Base-by-base conservation (phyloP, 2,113 vertebrate species). In the Pipa parva region DNA sequence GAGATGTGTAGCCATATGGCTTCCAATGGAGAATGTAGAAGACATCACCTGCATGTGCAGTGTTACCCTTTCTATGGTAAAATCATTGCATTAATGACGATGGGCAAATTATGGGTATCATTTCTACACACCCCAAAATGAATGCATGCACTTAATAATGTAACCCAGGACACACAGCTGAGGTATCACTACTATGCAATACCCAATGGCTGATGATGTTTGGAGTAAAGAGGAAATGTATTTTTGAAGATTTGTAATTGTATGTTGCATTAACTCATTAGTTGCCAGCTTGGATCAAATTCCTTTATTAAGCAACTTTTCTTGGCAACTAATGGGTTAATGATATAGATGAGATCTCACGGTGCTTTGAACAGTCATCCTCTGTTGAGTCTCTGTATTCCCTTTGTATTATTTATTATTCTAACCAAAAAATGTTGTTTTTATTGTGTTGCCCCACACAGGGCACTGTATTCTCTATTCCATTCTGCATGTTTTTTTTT, bases 121-220 rank as follows among this genome's bases (percentile, higher is more conserved):
- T 73, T 71, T 71, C 27, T 59, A 57, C 31, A 59, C 76, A 69
- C 33, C 71, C 31, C 42, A 11, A 18, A 63, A 74, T 77, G 73
- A 72, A 71, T 74, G 42, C 59, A 72, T 77, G 73, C 71, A 64
- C 33, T 73, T 66, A 29, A 74, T 65, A 80, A 36, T 71, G 66
- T 73, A 46, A 37, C 58, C 63, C 70, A 68, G 71, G 71, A 79
- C 65, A 79, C 45, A 73, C 10, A 15, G 64, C 57, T 74, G 69
- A n/a, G 4, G 75, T 83, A 78, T 79, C 76, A 55, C 84, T 84
- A 85, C 87, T 90, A 87, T 83, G 83, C 85, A 88, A 83, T 84
- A 88, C 83, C 79, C 81, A 76, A 69, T 73, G 74, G 81, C 80
- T 63, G 74, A 75, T 71, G 63, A 73, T 27, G 72, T 77, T 74